Conservation (phyloP, 2,888 invertebrate genomes). For the Diplolepis rosae region DNA sequence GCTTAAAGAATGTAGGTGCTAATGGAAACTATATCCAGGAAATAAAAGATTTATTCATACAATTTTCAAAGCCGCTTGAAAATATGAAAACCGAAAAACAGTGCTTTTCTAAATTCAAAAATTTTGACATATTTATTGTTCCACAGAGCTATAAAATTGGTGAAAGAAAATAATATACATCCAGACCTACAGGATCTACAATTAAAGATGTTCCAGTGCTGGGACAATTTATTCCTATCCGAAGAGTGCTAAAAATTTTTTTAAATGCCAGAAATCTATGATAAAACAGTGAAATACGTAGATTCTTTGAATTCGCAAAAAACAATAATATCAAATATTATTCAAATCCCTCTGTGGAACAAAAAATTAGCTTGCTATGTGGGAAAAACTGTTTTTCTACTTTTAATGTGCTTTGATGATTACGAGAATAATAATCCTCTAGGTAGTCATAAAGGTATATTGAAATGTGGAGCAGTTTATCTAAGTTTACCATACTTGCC, state of each 20-base stretch:
- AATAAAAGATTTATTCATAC: slow-evolving; percentile 16
- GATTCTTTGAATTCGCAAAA: slow-evolving; percentile 2
- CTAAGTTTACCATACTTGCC: slow-evolving; percentile 44
- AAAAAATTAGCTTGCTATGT: slow-evolving; percentile 16
- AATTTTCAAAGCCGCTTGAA: slow-evolving; percentile 4
- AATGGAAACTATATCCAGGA: background rate
- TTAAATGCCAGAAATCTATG: slow-evolving; percentile 38
- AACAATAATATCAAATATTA: slow-evolving; percentile 37
- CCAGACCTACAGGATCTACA: slow-evolving; percentile 15
- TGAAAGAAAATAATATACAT: slow-evolving; percentile 37
- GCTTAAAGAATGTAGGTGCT: slow-evolving; percentile 6
- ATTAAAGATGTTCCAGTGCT: slow-evolving; percentile 32
- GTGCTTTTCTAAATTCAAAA: slow-evolving; percentile 36
- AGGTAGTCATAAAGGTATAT: slow-evolving; percentile 48
- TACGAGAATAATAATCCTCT: slow-evolving; percentile 52
- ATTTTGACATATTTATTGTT: slow-evolving; percentile 37
- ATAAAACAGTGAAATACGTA: slow-evolving; percentile 36
- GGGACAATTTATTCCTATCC: slow-evolving; percentile 41
- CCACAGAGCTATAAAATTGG: slow-evolving; percentile 35
- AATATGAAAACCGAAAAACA: slow-evolving; percentile 37
- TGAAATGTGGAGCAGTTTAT: slow-evolving; percentile 51
- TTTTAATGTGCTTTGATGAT: slow-evolving; percentile 49
- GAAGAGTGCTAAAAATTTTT: slow-evolving; percentile 38
- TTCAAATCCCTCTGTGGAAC: slow-evolving; percentile 38
- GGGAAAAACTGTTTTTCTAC: slow-evolving; percentile 44